Evolutionary conservation across 2,113 vertebrate genomes (phyloP).

Genomic region (Numenius arquata): DNA sequence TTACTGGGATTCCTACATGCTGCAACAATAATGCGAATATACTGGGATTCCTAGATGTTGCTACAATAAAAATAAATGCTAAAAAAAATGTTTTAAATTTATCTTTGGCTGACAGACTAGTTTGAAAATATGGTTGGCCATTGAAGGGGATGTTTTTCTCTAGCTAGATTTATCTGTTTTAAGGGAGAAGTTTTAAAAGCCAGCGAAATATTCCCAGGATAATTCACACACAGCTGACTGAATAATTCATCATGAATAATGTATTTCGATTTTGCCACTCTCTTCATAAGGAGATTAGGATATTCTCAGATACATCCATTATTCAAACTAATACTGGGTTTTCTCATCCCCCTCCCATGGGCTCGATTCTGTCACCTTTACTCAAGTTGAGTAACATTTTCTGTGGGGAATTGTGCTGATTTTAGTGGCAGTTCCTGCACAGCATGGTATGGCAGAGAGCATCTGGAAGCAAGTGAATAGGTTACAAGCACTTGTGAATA

Average conservation of each 20-base stretch:
- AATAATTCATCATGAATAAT: conserved; percentile 61
- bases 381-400: background rate
- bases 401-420: background rate
- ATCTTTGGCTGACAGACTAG: background rate
- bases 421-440: conserved; percentile 22
- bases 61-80: background rate
- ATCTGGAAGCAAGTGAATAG: conserved; percentile 33
- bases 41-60: background rate
- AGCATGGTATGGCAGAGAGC: background rate
- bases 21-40: background rate
- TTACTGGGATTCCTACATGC: background rate
- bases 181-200: conserved; percentile 51
- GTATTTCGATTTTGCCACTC: conserved; percentile 49
- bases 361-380: conserved; percentile 30
- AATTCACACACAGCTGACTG: conserved; percentile 58
- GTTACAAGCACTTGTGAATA: conserved; percentile 55
- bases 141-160: conserved; percentile 19
- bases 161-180: conserved; percentile 30
- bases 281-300: conserved; percentile 61
- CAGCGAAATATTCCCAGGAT: conserved; percentile 32
- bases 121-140: conserved; percentile 11
- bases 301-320: conserved; percentile 60
- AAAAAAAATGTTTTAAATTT: background rate
- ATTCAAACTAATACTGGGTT: conserved; percentile 53
- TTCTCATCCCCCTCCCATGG: background rate